Evolutionary conservation across 2,888 invertebrate genomes (phyloP), one percentile per base, ranked within the genome.

Genomic region (Aquatica leii): DNA sequence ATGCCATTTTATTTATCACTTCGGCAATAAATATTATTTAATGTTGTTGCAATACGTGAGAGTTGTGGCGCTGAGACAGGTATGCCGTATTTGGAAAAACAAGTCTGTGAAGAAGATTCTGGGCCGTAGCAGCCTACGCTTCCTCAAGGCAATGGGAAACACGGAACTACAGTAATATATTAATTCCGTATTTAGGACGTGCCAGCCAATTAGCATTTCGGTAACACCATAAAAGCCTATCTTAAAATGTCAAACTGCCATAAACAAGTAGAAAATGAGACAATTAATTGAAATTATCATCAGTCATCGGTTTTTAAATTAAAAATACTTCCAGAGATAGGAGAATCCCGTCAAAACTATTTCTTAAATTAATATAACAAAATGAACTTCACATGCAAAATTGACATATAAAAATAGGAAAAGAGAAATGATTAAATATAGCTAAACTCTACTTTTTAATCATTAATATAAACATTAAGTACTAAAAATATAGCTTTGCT

Each of bases 1-100:
- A 69, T 75, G 75, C 75, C 74, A 74, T 74, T 77, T 76, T 73
- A 72, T 74, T 76, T 76, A 74, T 75, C 74, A 73, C 73, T 68
- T 69, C 59, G 67, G 75, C 71, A 76, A 77, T 77, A 77, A 77
- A 77, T 76, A 77, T 76, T 75, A 75, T 77, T 77, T 77, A 77
- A 76, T 74, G 77, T 75, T 75, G 76, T 73, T 75, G 76, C 76
- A 76, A 75, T 75, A 74, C 72, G 73, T 70, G 74, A 71, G 74
- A 74, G 73, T 71, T 62, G 75, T 73, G 74, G 74, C 72, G 74
- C 71, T 74, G 73, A 66, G 67, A 68, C 72, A 71, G 62, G 69
- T 73, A 68, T 69, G 67, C 77, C 77, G 72, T 76, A 77, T 76
- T 77, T 77, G 77, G 77, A 67, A 72, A 75, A 74, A 77, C 77